Evolutionary conservation across 2,113 vertebrate genomes (phyloP).

Genomic region (Sinocyclocheilus maitianheensis): DNA sequence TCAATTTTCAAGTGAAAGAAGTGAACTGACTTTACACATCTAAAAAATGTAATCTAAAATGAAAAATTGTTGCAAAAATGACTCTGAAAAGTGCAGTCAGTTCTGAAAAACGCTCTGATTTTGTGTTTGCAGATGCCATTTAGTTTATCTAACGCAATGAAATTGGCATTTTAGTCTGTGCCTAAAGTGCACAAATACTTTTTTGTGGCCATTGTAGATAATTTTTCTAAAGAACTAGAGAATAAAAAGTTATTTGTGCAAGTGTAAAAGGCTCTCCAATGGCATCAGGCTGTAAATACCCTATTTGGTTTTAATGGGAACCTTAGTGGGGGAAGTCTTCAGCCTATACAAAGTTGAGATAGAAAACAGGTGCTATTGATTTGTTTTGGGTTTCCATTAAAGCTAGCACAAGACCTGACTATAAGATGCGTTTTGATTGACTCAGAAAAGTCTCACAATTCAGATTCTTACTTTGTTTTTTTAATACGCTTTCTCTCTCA

Average conservation of each 20-base stretch:
- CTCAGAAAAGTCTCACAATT: neutral
- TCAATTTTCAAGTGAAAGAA: no score
- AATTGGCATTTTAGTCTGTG: neutral
- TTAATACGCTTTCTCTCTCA: neutral
- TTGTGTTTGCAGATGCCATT: neutral
- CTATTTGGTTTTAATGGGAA: conserved; percentile 17
- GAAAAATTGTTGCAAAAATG: neutral
- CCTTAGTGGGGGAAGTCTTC: neutral
- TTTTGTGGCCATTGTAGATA: neutral
- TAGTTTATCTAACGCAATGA: neutral
- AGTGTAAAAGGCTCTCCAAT: neutral
- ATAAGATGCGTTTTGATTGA: neutral
- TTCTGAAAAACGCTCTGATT: neutral
- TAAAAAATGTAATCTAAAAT: neutral
- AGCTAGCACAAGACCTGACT: neutral
- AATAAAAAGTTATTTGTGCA: neutral
- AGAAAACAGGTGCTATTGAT: conserved; percentile 2
- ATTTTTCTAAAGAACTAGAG: neutral
- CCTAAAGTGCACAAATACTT: conserved; percentile 10
- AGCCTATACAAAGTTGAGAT: neutral
- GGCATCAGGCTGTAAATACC: neutral
- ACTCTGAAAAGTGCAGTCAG: neutral
- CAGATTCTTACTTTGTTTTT: neutral
- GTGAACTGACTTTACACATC: no score
- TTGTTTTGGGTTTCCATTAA: conserved; percentile 6